These are phyloP conservation scores for Astatotilapia flaviijosephi DNA, from an alignment of 2,113 vertebrate genomes.

Conservation along the genomic window DNA sequence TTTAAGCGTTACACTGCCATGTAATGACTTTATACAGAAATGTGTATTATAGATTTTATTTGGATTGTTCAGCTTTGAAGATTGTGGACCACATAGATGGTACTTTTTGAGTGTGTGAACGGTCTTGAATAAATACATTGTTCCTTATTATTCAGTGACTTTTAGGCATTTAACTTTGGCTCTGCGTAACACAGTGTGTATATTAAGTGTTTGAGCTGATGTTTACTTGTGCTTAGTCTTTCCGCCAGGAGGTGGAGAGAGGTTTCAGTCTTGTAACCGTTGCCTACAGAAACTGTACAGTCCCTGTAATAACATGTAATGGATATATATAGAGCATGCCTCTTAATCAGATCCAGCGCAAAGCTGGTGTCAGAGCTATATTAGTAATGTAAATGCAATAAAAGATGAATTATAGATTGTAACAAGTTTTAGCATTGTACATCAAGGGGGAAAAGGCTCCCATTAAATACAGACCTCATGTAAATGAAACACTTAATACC, in stretches of 20 bases:
- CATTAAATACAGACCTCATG: not conserved
- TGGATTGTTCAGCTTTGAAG: not conserved
- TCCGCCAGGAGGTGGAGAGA: constrained; percentile 45
- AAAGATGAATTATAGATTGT: not conserved
- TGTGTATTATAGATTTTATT: constrained; percentile 23
- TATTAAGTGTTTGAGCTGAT: not conserved
- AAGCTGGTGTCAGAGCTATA: constrained; percentile 6
- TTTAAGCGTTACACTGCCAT: constrained; percentile 62
- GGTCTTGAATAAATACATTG: not conserved
- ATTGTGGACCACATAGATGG: not conserved
- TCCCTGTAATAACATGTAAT: not conserved
- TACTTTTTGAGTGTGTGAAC: not conserved
- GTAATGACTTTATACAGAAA: constrained; percentile 18
- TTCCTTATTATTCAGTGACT: not conserved
- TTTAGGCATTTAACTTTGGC: not conserved
- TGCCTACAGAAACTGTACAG: not conserved
- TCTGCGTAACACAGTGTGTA: not conserved
- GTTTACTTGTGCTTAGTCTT: constrained; percentile 29
- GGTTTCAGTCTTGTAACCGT: not conserved
- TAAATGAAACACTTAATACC: not conserved
- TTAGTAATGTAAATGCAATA: constrained; percentile 1
- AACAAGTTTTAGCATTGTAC: not conserved
- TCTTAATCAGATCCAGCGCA: constrained; percentile 1
- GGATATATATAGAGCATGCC: constrained; percentile 38
- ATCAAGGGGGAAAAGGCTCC: not conserved